phyloP scores from a whole-genome alignment of 1,140 invertebrate genomes.

The Liolophura sinensis region DNA sequence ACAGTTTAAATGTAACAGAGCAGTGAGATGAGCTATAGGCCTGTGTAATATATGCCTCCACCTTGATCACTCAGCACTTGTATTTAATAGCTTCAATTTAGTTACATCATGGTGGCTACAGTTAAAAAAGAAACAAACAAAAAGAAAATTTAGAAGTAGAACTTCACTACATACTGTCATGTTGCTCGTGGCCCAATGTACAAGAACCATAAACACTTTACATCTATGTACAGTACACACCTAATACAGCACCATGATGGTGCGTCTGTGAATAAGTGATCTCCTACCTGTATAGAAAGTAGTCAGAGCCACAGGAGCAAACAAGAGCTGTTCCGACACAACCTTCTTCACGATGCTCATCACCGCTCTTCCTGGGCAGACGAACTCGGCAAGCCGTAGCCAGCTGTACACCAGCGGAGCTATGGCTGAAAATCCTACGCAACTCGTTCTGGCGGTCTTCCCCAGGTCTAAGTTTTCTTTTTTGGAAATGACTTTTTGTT shows the following conservation, averaged over 20 bases:
- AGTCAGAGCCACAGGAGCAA: slow-evolving; percentile 24
- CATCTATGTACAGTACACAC: background rate
- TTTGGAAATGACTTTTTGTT: slow-evolving; percentile 24
- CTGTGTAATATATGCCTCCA: no score
- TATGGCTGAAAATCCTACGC: slow-evolving; percentile 23
- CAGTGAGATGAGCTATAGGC: no score
- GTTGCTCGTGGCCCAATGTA: background rate
- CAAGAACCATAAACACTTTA: background rate
- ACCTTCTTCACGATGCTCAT: slow-evolving; percentile 23
- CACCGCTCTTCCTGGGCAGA: slow-evolving; percentile 24
- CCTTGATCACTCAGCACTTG: no score
- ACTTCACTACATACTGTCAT: background rate
- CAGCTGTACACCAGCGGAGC: slow-evolving; percentile 27
- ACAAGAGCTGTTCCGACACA: slow-evolving; percentile 20
- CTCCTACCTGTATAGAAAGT: slow-evolving; percentile 27
- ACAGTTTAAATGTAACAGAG: no score
- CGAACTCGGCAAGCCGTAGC: slow-evolving; percentile 20
- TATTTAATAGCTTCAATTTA: no score
- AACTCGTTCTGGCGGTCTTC: slow-evolving; percentile 20
- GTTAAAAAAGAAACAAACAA: no score
- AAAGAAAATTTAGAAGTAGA: no score
- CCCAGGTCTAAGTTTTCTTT: slow-evolving; percentile 20
- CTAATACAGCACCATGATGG: background rate
- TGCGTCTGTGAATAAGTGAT: background rate
- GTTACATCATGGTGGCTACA: no score